Evolutionary conservation across 2,888 invertebrate species (phyloP), one percentile per base, ranked within the genome.

Genomic region (Ochropleura plecta): DNA sequence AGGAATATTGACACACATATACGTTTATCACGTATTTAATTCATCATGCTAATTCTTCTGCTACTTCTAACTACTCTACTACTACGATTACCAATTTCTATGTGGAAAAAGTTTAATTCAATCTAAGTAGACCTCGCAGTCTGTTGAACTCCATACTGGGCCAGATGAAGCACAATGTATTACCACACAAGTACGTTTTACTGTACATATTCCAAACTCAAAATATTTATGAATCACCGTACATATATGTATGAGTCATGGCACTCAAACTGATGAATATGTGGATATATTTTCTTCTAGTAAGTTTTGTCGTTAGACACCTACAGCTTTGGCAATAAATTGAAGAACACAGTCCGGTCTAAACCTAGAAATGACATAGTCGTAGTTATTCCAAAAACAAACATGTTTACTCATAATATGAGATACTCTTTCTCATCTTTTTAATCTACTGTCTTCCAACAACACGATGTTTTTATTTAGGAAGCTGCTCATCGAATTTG

Each of bases 291-390:
- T 59, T 40, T 30, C 16, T 55, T 63, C 62, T 46, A 51, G 63
- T 57, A 14, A 72, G 49, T 55, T 51, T 57, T 77, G 63, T 20
- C 2, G 30, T 63, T 55, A 48, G 18, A 77, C 59, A 72, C 67
- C 82, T 81, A 81, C 64, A 60, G n/a, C 40, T 76, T 66, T 79
- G 82, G 77, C 82, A 81, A 30, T 64, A 16, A 67, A 53, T 46
- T 80, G n/a, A 64, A 72, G 53, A 46, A 72, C 46, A 40, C 63
- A 62, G 71, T 78, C 53, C 16, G 18, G 18, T 46, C 30, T 57
- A 70, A 60, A 67, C 40, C 18, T 7, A 51, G n/a, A 4, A 20
- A 53, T 71, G 64, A 71, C 40, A 82, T 77, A 67, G 67, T 76
- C 59, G 64, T 30, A 40, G 8, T 44, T 64, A 62, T 67, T 57